Conservation (phyloP, 2,113 vertebrate species). For the Eurypyga helias region DNA sequence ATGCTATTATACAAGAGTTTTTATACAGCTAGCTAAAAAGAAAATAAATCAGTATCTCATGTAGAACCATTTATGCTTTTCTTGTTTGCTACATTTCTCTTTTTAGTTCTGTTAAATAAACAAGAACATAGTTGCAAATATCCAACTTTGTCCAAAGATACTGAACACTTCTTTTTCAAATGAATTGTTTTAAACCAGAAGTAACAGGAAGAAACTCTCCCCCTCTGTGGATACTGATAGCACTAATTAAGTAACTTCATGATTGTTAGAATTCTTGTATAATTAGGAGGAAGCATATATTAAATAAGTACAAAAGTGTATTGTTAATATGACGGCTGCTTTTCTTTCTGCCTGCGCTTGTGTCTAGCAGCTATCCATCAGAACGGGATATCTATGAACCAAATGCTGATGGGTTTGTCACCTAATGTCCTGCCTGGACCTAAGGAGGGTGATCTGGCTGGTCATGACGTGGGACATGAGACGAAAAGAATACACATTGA, state of each 20-base stretch:
- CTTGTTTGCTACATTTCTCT: neutral
- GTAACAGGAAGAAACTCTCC: neutral
- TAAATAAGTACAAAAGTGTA: neutral
- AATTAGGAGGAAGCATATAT: neutral
- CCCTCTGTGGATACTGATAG: neutral
- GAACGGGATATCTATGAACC: conserved; percentile 97
- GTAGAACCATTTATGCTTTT: neutral
- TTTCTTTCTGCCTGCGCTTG: conserved; percentile 28
- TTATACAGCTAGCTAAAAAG: neutral
- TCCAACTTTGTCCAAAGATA: neutral
- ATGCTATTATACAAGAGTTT: neutral
- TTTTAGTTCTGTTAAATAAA: neutral
- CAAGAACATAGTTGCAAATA: neutral
- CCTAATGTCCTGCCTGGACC: conserved; percentile 94
- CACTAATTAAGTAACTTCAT: neutral
- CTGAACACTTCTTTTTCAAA: neutral
- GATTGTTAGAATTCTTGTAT: neutral
- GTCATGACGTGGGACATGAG: conserved; percentile 93
- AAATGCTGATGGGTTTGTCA: conserved; percentile 94
- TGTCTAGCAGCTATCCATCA: conserved; percentile 88
- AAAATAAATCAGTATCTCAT: neutral
- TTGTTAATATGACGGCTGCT: neutral
- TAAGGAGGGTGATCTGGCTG: conserved; percentile 96
- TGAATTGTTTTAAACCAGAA: neutral
- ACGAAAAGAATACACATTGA: conserved; percentile 94